Base-by-base conservation (phyloP, 2,113 vertebrate genomes). In the Athene cunicularia region DNA sequence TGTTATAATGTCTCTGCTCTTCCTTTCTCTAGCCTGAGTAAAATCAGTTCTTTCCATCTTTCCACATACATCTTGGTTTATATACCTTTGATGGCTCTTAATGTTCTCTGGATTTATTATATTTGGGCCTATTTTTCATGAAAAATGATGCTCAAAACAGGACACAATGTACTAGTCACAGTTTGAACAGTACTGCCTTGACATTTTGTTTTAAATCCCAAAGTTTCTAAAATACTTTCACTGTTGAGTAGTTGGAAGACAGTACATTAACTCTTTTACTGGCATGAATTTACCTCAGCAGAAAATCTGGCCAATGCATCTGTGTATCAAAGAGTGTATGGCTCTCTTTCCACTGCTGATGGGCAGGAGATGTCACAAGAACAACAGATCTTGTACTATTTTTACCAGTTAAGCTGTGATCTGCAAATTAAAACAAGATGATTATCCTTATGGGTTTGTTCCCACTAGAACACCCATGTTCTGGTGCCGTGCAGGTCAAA, bases 251-350 rank as follows among this genome's bases (percentile, higher is more conserved):
- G 74, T n/a, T 89, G 76, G 72, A 86, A 95, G 52, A 76, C 86
- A 76, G 74, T 53, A 35, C 67, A 67, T 86, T 35, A 27, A 1
- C 83, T 94, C 70, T 67, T 84, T 75, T 71, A 55, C 56, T 95
- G 94, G 80, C 86, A 62, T n/a, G 58, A 52, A 14, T 81, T 50
- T 50, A 86, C 86, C 76, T 84, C 86, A 47, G 80, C 47, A 86
- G 93, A 93, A 95, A 77, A 88, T 84, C 80, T 74, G 76, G 86
- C 89, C 83, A 63, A 59, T 67, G 86, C 67, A 66, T 86, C 88
- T 94, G 88, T 30, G 72, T 64, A 43, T 91, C 63, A 53, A 17
- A 41, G 39, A 45, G 17, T 1, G 8, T 41, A 28, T 21, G 76
- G 77, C 50, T 76, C 56, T 85, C 41, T 81, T 80, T 68, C 72